A percentile compares a stretch with the other conserved stretches of the same genome.
Conservation (phyloP, 2,113 vertebrate genomes). For the Tapirus terrestris region DNA sequence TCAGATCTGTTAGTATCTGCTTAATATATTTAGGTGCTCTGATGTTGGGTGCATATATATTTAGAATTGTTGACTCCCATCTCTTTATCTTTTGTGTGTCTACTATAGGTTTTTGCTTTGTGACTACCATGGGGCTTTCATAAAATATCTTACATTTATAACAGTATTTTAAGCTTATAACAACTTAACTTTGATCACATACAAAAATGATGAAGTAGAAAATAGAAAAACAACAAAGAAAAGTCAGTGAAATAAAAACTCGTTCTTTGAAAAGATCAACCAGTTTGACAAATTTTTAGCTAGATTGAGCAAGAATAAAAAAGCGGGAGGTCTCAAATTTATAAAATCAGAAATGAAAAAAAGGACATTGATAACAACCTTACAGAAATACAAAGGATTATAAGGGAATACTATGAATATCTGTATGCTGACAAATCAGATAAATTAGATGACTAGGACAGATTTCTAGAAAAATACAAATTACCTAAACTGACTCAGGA, state of each 20-base stretch:
- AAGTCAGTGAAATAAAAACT: neutral
- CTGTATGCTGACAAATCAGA: neutral
- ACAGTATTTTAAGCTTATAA: neutral
- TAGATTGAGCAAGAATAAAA: neutral
- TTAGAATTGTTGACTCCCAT: no score
- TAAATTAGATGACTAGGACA: neutral
- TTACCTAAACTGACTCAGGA: neutral
- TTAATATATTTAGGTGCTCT: no score
- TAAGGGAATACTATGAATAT: neutral
- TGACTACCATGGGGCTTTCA: no score
- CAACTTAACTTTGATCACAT: neutral
- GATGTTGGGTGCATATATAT: no score
- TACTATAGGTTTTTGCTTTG: no score
- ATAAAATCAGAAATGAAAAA: neutral
- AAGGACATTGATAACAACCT: neutral
- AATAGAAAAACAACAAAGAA: neutral
- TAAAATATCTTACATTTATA: neutral
- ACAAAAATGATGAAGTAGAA: neutral
- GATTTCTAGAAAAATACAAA: neutral
- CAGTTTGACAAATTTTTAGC: neutral
- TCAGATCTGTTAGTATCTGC: no score
- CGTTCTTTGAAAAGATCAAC: neutral
- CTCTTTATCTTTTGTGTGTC: no score
- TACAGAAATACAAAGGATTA: neutral
- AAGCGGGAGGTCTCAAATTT: neutral